phyloP scores from a whole-genome alignment of 2,888 invertebrate species.

The Lissocephala sabroskyi region DNA sequence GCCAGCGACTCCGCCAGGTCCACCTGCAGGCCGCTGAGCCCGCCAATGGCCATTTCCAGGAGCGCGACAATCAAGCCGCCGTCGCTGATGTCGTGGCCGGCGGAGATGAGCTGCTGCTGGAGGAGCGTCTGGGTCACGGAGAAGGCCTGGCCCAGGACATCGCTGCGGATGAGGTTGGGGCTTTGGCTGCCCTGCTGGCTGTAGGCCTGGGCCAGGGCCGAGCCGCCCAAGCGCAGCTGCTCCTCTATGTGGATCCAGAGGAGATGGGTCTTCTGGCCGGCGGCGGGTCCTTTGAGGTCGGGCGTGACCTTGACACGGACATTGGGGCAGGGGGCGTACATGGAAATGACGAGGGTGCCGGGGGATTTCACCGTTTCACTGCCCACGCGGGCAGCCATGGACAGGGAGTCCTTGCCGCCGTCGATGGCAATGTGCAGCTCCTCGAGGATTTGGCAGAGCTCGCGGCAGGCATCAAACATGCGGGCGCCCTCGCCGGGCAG shows the following conservation, averaged over 20 bases:
- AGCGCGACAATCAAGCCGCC: constrained; percentile 93
- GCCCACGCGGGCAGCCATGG: constrained; percentile 94
- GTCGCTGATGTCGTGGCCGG: constrained; percentile 98
- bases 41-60: constrained; percentile 97
- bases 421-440: constrained; percentile 90
- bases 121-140: constrained; percentile 88
- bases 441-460: constrained; percentile 90
- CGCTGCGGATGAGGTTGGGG: constrained; percentile 85
- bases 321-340: constrained; percentile 96
- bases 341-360: constrained; percentile 95
- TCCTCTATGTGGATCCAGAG: constrained; percentile 87
- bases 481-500: constrained; percentile 92
- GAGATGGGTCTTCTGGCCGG: constrained; percentile 76
- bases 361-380: constrained; percentile 82
- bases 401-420: constrained; percentile 97
- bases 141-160: constrained; percentile 83
- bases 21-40: constrained; percentile 84
- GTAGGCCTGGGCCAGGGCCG: constrained; percentile 93
- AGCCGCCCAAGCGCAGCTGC: constrained; percentile 88
- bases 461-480: constrained; percentile 88
- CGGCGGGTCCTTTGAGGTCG: constrained; percentile 82
- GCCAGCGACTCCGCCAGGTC: constrained; percentile 75
- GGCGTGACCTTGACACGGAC: constrained; percentile 91
- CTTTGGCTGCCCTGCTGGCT: constrained; percentile 85
- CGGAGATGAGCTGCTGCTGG: constrained; percentile 74